A percentile compares a stretch with the other conserved stretches of the same genome.
These are phyloP conservation scores for Melanophora roralis DNA, from an alignment of 2,888 invertebrate species.

Conservation along the genomic window DNA sequence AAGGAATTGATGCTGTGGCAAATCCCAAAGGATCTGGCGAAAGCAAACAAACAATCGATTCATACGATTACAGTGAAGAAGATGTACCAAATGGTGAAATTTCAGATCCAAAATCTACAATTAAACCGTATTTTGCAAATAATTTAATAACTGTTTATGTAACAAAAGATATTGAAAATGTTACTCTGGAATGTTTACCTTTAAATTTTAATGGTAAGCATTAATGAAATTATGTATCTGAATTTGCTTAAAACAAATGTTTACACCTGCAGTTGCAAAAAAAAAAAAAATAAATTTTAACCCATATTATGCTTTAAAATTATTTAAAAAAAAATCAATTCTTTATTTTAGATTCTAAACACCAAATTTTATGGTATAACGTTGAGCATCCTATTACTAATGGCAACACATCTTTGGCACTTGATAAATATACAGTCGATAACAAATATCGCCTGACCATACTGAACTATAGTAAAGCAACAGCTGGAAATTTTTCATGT, in stretches of 20 bases:
- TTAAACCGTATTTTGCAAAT: conserved; percentile 47
- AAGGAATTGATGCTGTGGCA: conserved; percentile 44
- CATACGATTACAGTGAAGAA: conserved; percentile 33
- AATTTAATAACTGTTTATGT: conserved; percentile 40
- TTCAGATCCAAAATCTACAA: conserved; percentile 24
- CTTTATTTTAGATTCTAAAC: conserved; percentile 34
- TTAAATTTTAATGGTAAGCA: conserved; percentile 50
- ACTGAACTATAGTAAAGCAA: conserved; percentile 37
- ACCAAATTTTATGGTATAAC: conserved; percentile 55
- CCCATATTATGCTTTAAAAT: too few relatives aligned
- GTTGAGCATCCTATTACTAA: conserved; percentile 43
- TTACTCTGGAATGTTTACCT: conserved; percentile 49
- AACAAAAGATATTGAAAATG: conserved; percentile 48
- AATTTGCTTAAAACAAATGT: too few relatives aligned
- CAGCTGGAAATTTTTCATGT: conserved; percentile 48
- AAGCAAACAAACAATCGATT: conserved; percentile 38
- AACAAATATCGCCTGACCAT: conserved; percentile 52
- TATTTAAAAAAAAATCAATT: too few relatives aligned
- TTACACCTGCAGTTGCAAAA: too few relatives aligned
- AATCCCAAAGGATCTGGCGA: conserved; percentile 40
- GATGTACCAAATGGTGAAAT: conserved; percentile 35
- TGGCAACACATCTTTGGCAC: conserved; percentile 46
- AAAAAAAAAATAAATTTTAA: not conserved
- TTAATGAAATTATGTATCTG: too few relatives aligned
- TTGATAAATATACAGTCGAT: conserved; percentile 45